Conservation (phyloP, 2,888 invertebrate genomes). For the Drosophila mimetica region DNA sequence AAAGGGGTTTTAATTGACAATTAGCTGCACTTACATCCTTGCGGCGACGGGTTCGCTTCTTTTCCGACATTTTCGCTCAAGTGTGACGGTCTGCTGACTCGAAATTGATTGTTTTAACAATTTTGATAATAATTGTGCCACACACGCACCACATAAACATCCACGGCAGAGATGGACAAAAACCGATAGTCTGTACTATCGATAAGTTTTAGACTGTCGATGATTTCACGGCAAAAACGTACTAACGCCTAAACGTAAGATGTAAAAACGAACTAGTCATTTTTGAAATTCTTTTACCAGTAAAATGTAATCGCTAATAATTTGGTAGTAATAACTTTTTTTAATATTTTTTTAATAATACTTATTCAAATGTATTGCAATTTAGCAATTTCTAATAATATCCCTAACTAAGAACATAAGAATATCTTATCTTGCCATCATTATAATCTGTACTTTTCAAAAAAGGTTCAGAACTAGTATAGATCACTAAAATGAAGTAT, state of each 20-base stretch:
- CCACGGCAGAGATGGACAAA: constrained; percentile 1
- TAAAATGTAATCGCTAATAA: too few relatives aligned
- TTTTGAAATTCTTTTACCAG: neutral
- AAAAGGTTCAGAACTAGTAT: too few relatives aligned
- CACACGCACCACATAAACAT: constrained; percentile 59
- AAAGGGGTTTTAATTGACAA: neutral
- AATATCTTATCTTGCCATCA: too few relatives aligned
- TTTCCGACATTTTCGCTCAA: constrained; percentile 82
- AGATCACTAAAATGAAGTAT: too few relatives aligned
- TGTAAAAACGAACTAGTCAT: neutral
- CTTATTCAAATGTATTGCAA: too few relatives aligned
- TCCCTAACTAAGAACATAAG: too few relatives aligned
- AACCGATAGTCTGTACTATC: neutral
- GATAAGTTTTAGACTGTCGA: neutral
- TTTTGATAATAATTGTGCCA: constrained; percentile 56
- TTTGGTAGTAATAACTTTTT: too few relatives aligned
- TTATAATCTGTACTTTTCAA: too few relatives aligned
- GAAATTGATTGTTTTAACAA: constrained; percentile 50
- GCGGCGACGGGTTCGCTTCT: constrained; percentile 83
- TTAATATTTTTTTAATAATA: too few relatives aligned
- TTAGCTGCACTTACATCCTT: constrained; percentile 82
- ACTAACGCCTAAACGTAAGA: neutral
- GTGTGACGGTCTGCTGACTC: constrained; percentile 17
- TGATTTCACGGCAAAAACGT: neutral
- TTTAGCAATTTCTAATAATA: neutral